Conservation (phyloP, 1,140 invertebrate genomes). For the Nasonia longicornis region DNA sequence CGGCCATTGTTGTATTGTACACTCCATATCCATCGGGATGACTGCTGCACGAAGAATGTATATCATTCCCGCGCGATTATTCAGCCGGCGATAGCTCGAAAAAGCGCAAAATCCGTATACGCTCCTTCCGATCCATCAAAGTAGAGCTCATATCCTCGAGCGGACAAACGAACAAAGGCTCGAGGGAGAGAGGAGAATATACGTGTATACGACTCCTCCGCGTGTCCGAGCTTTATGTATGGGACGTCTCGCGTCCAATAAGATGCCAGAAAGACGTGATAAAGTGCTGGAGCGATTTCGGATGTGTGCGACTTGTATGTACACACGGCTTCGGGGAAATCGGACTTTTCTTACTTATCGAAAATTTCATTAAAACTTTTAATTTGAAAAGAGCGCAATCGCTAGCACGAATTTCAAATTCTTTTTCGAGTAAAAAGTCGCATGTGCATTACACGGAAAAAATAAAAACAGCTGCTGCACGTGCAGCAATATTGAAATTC, state of each 20-base stretch:
- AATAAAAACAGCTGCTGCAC: no score
- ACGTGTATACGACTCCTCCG: background rate
- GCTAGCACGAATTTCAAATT: background rate
- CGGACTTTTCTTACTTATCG: no score
- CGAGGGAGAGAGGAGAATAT: background rate
- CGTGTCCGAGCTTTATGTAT: background rate
- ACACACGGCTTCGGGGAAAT: no score
- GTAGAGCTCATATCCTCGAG: background rate
- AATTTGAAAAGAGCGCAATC: no score
- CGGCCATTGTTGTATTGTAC: background rate
- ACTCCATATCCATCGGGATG: background rate
- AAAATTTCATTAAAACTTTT: no score
- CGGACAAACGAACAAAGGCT: background rate
- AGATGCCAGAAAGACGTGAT: background rate
- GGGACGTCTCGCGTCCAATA: background rate
- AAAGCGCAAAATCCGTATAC: background rate
- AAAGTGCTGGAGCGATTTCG: background rate
- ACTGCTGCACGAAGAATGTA: background rate
- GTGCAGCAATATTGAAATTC: background rate
- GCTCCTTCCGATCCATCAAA: background rate
- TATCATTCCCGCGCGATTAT: background rate
- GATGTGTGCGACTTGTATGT: background rate
- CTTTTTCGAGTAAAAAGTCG: background rate
- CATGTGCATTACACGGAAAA: background rate
- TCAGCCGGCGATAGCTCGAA: background rate